A percentile compares a stretch with the other conserved stretches of the same genome.
These are phyloP conservation scores for Drosophila vallismaia DNA, from an alignment of 2,888 invertebrate species.

Conservation along the genomic window DNA sequence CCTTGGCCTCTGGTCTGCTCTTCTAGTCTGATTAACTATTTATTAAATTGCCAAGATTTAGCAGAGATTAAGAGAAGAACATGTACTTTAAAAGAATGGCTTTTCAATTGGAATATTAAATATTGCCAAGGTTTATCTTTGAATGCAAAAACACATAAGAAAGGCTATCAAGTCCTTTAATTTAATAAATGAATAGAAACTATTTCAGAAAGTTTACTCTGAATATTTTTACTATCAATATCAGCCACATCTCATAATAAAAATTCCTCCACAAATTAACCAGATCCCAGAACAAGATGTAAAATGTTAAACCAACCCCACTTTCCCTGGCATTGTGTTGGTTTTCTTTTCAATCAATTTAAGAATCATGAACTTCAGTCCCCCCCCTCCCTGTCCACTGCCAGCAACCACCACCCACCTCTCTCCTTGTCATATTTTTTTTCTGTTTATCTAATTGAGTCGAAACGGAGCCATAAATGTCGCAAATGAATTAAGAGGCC, in stretches of 20 bases:
- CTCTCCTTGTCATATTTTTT: constrained; percentile 1
- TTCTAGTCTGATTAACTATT: constrained; percentile 2
- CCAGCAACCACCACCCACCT: neutral
- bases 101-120: too few relatives aligned
- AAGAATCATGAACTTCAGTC: constrained; percentile 35
- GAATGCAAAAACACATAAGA: too few relatives aligned
- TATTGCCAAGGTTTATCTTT: too few relatives aligned
- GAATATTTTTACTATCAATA: neutral
- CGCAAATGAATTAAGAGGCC: constrained; percentile 43
- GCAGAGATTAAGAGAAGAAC: neutral
- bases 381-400: neutral
- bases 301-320: neutral
- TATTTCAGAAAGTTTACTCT: too few relatives aligned
- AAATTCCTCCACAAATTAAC: neutral
- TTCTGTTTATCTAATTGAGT: constrained; percentile 27
- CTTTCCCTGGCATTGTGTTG: neutral
- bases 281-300: neutral
- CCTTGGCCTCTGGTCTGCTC: neutral
- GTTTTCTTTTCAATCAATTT: constrained; percentile 21
- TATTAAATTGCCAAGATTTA: neutral
- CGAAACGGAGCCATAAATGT: constrained; percentile 30
- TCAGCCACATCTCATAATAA: neutral
- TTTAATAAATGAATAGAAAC: too few relatives aligned
- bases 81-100: neutral
- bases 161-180: too few relatives aligned